phyloP scores from a whole-genome alignment of 35 echinoderm and acorn worm species.

The Patiria miniata region DNA sequence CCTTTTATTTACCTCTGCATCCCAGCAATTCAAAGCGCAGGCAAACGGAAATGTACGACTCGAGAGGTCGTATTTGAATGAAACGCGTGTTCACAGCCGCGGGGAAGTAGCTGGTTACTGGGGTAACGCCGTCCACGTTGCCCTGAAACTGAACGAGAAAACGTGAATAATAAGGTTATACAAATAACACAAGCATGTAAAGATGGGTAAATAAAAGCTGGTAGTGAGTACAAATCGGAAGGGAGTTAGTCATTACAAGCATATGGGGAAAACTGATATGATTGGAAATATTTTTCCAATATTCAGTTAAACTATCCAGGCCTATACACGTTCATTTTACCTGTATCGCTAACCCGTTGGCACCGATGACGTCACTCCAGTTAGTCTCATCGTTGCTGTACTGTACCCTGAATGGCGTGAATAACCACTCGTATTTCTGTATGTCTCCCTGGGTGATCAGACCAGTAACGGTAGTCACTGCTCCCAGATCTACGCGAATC shows the following conservation, averaged over 20 bases:
- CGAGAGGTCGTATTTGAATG: background rate
- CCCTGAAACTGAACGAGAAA: background rate
- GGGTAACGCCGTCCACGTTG: background rate
- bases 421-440: slow-evolving; percentile 45
- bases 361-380: background rate
- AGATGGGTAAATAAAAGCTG: background rate
- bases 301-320: too few species aligned
- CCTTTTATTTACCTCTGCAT: background rate
- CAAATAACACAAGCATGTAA: too few species aligned
- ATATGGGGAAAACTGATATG: too few species aligned
- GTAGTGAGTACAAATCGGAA: background rate
- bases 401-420: slow-evolving; percentile 40
- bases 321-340: too few species aligned
- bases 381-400: slow-evolving; percentile 22
- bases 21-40: slow-evolving; percentile 31
- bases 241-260: too few species aligned
- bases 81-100: background rate
- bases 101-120: background rate
- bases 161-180: too few species aligned
- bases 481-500: slow-evolving; percentile 42
- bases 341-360: background rate
- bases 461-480: slow-evolving; percentile 27
- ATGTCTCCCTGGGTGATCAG: slow-evolving; percentile 56
- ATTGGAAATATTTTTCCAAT: too few species aligned
- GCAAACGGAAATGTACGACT: background rate